Conservation (phyloP, 2,888 invertebrate genomes). For the Apoda limacodes region DNA sequence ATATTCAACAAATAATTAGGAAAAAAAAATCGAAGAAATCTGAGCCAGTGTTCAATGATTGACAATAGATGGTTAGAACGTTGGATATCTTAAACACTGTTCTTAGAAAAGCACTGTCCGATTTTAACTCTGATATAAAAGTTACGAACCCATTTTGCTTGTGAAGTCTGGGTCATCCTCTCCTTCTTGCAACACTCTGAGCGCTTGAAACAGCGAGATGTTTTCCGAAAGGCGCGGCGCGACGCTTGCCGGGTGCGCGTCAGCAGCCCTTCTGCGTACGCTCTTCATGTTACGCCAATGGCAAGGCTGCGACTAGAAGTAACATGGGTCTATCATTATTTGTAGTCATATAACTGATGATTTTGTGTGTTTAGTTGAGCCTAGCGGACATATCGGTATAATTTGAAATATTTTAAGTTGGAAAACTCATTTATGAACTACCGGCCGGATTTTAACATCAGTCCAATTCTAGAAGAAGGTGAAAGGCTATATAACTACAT, state of each 20-base stretch:
- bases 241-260: slow-evolving; percentile 39
- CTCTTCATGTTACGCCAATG: slow-evolving; percentile 93
- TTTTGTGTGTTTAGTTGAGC: no score
- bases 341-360: no score
- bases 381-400: no score
- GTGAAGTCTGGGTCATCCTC: slow-evolving; percentile 75
- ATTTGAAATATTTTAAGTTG: no score
- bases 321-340: no score
- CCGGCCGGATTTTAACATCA: neutral
- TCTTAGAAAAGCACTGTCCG: neutral
- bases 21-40: no score
- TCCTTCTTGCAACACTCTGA: slow-evolving; percentile 88
- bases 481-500: slow-evolving; percentile 26
- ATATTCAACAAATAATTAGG: no score
- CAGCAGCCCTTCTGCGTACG: slow-evolving; percentile 79
- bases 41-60: no score
- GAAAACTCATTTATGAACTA: no score
- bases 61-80: no score
- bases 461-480: no score
- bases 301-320: slow-evolving; percentile 93
- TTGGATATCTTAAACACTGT: no score
- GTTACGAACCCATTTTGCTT: slow-evolving; percentile 29
- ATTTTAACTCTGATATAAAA: neutral
- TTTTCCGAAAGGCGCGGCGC: slow-evolving; percentile 82
- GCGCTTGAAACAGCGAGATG: slow-evolving; percentile 89